Conservation (phyloP, 1,140 invertebrate genomes). For the Phenacoccus solenopsis region DNA sequence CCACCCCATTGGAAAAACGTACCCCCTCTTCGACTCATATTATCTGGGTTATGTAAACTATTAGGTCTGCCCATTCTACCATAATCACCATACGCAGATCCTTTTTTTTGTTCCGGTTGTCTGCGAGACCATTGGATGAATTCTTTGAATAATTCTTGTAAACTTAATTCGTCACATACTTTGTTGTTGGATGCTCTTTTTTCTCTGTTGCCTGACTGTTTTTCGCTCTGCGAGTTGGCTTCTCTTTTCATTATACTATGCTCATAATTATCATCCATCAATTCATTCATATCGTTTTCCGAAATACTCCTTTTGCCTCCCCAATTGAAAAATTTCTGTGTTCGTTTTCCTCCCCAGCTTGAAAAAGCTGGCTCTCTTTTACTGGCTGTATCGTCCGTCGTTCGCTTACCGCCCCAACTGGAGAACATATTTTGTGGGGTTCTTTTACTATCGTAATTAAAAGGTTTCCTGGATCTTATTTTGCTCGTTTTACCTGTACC, state of each 20-base stretch:
- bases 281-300: not conserved
- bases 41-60: not conserved
- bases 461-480: not conserved
- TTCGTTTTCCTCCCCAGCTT: conserved; percentile 26
- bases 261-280: not conserved
- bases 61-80: not conserved
- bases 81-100: not conserved
- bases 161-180: not conserved
- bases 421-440: conserved; percentile 20
- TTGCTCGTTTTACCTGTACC: not conserved
- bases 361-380: conserved; percentile 25
- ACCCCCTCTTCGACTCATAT: not conserved
- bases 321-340: conserved; percentile 26
- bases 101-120: conserved; percentile 8
- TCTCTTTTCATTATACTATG: not conserved
- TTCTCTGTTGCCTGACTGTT: not conserved
- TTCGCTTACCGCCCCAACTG: conserved; percentile 24
- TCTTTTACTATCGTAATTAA: conserved; percentile 9
- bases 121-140: not conserved
- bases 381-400: conserved; percentile 30
- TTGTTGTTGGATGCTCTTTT: not conserved
- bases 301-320: conserved; percentile 24
- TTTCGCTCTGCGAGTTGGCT: not conserved
- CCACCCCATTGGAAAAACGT: conserved; percentile 1
- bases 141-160: conserved; percentile 1